Evolutionary conservation across 2,113 vertebrate genomes (phyloP), one percentile per base, ranked within the genome.

Genomic region (Tachysurus vachellii): DNA sequence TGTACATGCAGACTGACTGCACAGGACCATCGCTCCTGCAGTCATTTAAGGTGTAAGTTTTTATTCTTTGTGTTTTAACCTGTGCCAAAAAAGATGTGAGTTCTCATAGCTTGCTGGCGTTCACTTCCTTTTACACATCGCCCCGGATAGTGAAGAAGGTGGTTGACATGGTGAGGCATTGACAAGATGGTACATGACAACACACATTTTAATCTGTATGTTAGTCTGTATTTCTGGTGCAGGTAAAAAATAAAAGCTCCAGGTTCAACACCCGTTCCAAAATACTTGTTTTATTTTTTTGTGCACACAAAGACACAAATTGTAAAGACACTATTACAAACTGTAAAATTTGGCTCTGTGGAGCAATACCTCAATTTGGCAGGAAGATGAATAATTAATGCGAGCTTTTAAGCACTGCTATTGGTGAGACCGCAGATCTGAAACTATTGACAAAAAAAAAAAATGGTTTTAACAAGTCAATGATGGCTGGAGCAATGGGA

Each of bases 391-490:
- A 95, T 95, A 94, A 96, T 95, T 94, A 93, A 94, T 89, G 90
- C 23, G n/a, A 76, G 77, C 91, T 92, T 91, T 92, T 92, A 92
- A 94, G 91, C 84, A 62, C 84, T 85, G 92, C 91, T 92, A 92
- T 92, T 90, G 89, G 86, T 90, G 89, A 84, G 90, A 91, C 91
- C 91, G 80, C 93, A 88, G 89, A 91, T 87, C 89, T 89, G 88
- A 94, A 94, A 88, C 89, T 93, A 92, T 91, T 88, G 93, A 94
- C 92, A 93, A 93, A 92, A 92, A 91, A 91, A 36, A 42, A 42
- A 28, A 93, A 95, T 95, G 92, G 90, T 92, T 95, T 95, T 93
- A 95, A 94, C 93, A 93, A 91, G 93, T 95, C 94, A 93, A 95
- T 95, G 94, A 95, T 91, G 91, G 92, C 88, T 89, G 93, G 93